Evolutionary conservation across 2,888 invertebrate genomes (phyloP), one percentile per base, ranked within the genome.

Genomic region (Pyrrhosoma nymphula): DNA sequence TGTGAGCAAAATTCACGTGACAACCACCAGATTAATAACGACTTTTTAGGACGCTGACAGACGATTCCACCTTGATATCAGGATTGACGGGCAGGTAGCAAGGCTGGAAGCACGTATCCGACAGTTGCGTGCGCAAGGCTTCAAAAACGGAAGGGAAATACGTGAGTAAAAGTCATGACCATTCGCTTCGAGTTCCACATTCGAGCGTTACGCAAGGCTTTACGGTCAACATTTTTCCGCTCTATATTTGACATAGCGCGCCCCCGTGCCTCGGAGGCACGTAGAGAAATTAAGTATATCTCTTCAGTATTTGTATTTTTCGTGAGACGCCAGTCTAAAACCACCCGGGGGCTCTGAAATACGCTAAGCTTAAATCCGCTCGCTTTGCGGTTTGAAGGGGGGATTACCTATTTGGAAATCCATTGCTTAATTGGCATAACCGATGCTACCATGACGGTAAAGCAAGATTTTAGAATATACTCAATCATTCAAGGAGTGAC

Each of bases 121-220:
- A 26, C 18, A 26, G 69, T 69, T 69, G 82, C 82, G 35, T 82
- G 35, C 35, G 1, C 30, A 12, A 18, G 14, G 30, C 82, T 35
- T 35, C 82, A 10, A 14, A 82, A 82, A 82, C 35, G 82, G 35
- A 82, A 35, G n/a, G 35, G 82, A 35, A 35, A 35, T 82, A 82
- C 82, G 82, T 82, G 82, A 82, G 82, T 82, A 82, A 82, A 82
- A 82, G 82, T 82, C 82, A 82, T 82, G 82, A 23, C 35, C 82
- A 35, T 82, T 69, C 30, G 14, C 16, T 82, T 82, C 14, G 35
- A 82, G 16, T 82, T 82, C 82, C 82, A 82, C 26, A 4, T 14
- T 60, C 2, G 60, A 35, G 82, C 35, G 82, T 82, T 82, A 82
- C 35, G 82, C 82, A 82, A 82, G 82, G 35, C 35, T 35, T 4